A percentile compares a stretch with the other conserved stretches of the same genome.
These are phyloP conservation scores for Charanyca ferruginea DNA, from an alignment of 2,888 invertebrate species.

Conservation along the genomic window DNA sequence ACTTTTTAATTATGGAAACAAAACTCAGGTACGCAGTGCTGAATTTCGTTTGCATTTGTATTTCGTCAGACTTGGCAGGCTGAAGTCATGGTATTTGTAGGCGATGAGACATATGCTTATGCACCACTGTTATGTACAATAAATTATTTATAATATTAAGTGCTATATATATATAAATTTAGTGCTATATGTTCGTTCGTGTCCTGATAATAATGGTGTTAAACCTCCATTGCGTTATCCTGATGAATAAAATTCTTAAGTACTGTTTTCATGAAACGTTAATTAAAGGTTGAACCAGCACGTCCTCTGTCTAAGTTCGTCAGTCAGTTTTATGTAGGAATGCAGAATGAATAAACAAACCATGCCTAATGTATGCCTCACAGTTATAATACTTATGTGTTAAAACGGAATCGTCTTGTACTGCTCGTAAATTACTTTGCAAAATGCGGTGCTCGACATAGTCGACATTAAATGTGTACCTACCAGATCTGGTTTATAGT, in stretches of 20 bases:
- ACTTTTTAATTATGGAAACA: conserved; percentile 34
- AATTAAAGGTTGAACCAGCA: conserved; percentile 4
- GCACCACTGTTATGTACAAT: conserved; percentile 14
- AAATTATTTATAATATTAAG: too few relatives aligned
- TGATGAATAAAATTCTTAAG: conserved; percentile 4
- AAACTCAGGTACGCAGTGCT: conserved; percentile 10
- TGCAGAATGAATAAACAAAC: conserved; percentile 41
- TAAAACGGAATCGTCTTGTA: conserved; percentile 45
- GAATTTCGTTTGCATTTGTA: neutral
- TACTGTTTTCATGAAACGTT: neutral
- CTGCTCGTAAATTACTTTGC: conserved; percentile 58
- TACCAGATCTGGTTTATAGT: conserved; percentile 50
- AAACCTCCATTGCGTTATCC: neutral
- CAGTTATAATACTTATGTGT: conserved; percentile 49
- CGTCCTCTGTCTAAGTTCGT: neutral
- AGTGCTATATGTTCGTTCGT: conserved; percentile 18
- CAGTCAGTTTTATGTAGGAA: conserved; percentile 38
- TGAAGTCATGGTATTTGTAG: conserved; percentile 21
- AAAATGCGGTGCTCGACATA: conserved; percentile 43
- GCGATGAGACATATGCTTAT: conserved; percentile 8
- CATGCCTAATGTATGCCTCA: conserved; percentile 46
- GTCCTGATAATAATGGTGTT: conserved; percentile 6
- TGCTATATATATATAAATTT: too few relatives aligned
- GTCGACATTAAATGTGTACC: conserved; percentile 39
- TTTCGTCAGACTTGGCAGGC: neutral